Evolutionary conservation across 2,888 invertebrate species (phyloP), one percentile per base, ranked within the genome.

Genomic region (Rhingia campestris): DNA sequence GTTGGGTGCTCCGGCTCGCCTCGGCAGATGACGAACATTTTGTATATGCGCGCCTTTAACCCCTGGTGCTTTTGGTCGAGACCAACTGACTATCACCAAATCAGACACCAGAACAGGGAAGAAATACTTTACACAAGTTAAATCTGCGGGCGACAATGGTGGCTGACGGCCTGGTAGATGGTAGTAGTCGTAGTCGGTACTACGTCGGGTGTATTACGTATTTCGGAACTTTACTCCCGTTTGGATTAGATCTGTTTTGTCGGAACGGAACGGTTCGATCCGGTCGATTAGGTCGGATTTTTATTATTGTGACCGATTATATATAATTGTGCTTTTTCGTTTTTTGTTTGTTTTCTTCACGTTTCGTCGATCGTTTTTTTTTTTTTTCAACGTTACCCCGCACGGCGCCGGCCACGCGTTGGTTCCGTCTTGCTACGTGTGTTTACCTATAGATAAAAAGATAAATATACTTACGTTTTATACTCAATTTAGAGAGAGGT

Each of bases 291-390:
- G 51, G 61, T 86, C 80, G 79, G 54, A 2, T 75, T 79, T 81
- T n/a, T n/a, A n/a, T n/a, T 86, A 67, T 74, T 82, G 69, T 86
- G 86, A 81, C 86, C 86, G 82, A 82, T 86, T 86, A 77, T 79
- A 81, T 81, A 56, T 22, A 22, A 22, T 86, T 80, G 64, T 82
- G 56, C 64, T 72, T 49, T 77, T 70, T 73, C 41, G 22, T 72
- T 35, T 69, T 66, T 53, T 74, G 39, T 73, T 79, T 47, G 30
- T 70, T 61, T 47, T 72, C 22, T 53, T 63, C 22, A 22, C 22
- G 22, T 22, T 22, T 22, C 22, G 22, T 22, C 22, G 22, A 22
- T 22, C 2, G 22, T 67, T 49, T 70, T 63, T 58, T 53, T 72
- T 33, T 58, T 79, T 41, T 14, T 33, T 32, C 56, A 22, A 5